A percentile compares a stretch with the other conserved stretches of the same genome.
phyloP scores from a whole-genome alignment of 2,888 invertebrate species.

The Pelosia muscerda region DNA sequence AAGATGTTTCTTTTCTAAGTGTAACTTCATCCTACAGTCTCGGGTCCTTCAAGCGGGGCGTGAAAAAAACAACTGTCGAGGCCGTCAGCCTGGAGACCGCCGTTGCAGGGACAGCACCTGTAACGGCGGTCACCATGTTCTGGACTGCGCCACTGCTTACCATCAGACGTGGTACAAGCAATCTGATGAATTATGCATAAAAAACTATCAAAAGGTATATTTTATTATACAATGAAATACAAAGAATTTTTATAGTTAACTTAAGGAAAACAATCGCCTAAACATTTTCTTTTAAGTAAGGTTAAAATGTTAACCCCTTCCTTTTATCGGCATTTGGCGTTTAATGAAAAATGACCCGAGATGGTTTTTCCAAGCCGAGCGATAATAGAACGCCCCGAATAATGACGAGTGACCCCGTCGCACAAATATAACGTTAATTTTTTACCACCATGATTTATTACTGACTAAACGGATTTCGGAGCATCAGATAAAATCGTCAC shows the following conservation, averaged over 20 bases:
- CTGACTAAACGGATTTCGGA: conserved; percentile 63
- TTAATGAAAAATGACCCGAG: conserved; percentile 64
- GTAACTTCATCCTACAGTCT: no score
- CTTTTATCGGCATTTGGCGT: conserved; percentile 56
- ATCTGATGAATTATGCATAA: no score
- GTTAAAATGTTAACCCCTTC: conserved; percentile 56
- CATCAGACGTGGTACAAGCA: no score
- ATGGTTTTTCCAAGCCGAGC: conserved; percentile 48
- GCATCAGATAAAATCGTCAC: conserved; percentile 61
- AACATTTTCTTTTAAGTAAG: conserved; percentile 28
- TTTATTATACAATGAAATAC: background rate
- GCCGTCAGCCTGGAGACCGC: no score
- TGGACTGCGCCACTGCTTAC: no score
- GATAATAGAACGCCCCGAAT: conserved; percentile 59
- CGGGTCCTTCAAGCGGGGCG: no score
- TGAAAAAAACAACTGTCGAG: no score
- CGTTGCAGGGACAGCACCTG: no score
- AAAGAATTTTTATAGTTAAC: background rate
- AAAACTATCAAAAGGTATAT: background rate
- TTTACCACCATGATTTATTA: conserved; percentile 73
- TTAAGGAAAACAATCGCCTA: background rate
- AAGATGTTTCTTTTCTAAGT: no score
- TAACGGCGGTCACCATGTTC: no score
- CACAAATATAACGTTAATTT: conserved; percentile 74
- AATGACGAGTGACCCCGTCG: conserved; percentile 63